A percentile compares a stretch with the other conserved stretches of the same genome.
Evolutionary conservation across 2,888 invertebrate species (phyloP).

Genomic region (Eupithecia abbreviata): DNA sequence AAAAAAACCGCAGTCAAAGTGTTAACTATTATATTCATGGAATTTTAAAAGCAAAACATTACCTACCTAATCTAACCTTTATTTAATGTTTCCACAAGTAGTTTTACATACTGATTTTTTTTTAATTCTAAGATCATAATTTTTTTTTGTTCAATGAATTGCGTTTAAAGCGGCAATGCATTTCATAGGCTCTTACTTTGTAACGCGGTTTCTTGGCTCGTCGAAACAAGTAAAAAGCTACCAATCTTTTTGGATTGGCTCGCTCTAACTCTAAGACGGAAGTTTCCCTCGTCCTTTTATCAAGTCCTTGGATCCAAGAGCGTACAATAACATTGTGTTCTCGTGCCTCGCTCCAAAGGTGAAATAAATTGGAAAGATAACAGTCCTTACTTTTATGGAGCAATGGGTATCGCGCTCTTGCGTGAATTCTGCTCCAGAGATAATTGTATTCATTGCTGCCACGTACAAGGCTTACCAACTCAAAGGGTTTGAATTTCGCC

Average conservation of each 20-base stretch:
- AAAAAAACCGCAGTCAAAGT: too few species aligned
- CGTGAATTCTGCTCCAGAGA: slow-evolving; percentile 38
- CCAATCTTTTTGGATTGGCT: background rate
- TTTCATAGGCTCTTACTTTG: background rate
- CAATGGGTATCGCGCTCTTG: slow-evolving; percentile 37
- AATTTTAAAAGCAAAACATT: background rate
- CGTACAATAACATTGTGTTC: slow-evolving; percentile 34
- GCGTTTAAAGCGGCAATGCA: background rate
- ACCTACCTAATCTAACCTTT: too few species aligned
- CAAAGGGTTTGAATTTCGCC: slow-evolving; percentile 3
- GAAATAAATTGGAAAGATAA: slow-evolving; percentile 41
- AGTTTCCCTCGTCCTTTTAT: slow-evolving; percentile 11
- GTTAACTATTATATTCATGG: too few species aligned
- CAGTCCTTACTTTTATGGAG: slow-evolving; percentile 35
- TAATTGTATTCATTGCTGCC: slow-evolving; percentile 39
- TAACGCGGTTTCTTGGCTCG: background rate
- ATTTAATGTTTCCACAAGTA: background rate
- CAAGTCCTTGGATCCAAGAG: slow-evolving; percentile 22
- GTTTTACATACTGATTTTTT: background rate
- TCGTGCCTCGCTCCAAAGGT: slow-evolving; percentile 34
- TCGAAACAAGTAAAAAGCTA: background rate
- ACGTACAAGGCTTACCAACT: slow-evolving; percentile 21
- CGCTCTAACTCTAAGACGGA: background rate
- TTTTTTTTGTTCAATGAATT: background rate
- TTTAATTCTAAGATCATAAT: background rate